Conservation (phyloP, 2,113 vertebrate genomes). For the Ctenomys sociabilis region DNA sequence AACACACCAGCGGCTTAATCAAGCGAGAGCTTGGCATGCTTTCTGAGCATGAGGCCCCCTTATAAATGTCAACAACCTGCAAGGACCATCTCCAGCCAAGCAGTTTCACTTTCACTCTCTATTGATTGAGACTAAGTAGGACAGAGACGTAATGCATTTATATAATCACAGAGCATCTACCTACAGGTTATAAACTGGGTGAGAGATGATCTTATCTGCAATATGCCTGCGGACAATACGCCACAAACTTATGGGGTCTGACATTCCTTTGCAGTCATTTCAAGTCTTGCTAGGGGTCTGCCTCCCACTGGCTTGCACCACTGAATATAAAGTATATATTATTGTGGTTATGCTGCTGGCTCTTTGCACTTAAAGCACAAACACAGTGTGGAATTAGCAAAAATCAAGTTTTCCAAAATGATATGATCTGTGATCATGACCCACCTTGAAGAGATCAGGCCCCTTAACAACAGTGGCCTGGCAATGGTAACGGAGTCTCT, state of each 20-base stretch:
- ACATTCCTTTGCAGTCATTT: background rate
- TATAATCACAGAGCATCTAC: background rate
- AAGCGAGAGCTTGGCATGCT: background rate
- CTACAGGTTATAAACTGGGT: too few species aligned
- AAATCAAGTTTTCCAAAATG: background rate
- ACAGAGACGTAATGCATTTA: background rate
- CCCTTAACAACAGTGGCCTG: rapidly evolving
- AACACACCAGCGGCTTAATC: background rate
- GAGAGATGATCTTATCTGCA: background rate
- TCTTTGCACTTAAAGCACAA: background rate
- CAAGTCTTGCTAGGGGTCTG: background rate
- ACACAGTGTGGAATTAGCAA: background rate
- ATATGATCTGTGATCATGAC: background rate
- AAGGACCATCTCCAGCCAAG: background rate
- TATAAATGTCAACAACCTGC: conserved; percentile 10
- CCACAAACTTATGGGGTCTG: background rate
- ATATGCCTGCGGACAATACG: background rate
- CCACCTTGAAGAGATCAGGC: background rate
- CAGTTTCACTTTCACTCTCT: background rate
- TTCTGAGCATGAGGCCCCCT: background rate
- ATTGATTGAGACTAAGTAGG: conserved; percentile 5
- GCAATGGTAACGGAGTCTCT: background rate
- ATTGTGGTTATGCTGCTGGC: background rate
- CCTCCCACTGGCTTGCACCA: background rate
- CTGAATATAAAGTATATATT: background rate